Evolutionary conservation across 2,888 invertebrate species (phyloP), one percentile per base, ranked within the genome.

Genomic region (Schizaphis graminum): DNA sequence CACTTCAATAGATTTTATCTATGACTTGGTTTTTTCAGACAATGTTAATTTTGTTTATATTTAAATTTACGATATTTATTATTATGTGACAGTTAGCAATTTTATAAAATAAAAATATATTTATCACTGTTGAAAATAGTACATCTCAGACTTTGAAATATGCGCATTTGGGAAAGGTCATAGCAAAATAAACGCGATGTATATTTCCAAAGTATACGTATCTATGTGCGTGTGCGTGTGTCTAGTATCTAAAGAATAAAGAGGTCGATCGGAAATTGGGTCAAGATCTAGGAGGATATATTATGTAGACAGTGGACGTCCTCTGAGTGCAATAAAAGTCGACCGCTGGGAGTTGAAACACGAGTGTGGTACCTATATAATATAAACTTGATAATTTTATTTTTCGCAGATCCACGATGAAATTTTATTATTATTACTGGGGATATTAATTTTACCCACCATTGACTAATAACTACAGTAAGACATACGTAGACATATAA

Each of bases 231-330:
- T 53, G 21, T 28, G 53, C 21, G 35, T 10, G 67, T 92, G 44
- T 7, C 44, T 47, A 47, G 44, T 47, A 4, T 13, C 13, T 91
- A 41, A 87, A 41, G 26, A 94, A 91, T 41, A 35, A 86, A 91
- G 94, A 94, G 94, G 94, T 24, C 49, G 24, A 49, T 56, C 11
- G 1, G 8, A 86, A 94, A 91, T 91, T 41, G 28, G 94, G 94
- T 94, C 94, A 94, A 94, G 94, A 94, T 91, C 94, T 86, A 87
- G 91, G 49, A 94, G 86, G 94, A 94, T 94, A 49, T 91, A n/a
- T n/a, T n/a, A 87, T 91, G 57, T 91, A 87, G 49, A 67, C 90
- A 94, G 94, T 91, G 41, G 91, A 91, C 85, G 94, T 94, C 94
- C 94, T 94, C 90, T 53, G 85, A 85, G 41, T 44, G 92, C 67